Evolutionary conservation across 2,888 invertebrate species (phyloP).

Genomic region (Timema cristinae): DNA sequence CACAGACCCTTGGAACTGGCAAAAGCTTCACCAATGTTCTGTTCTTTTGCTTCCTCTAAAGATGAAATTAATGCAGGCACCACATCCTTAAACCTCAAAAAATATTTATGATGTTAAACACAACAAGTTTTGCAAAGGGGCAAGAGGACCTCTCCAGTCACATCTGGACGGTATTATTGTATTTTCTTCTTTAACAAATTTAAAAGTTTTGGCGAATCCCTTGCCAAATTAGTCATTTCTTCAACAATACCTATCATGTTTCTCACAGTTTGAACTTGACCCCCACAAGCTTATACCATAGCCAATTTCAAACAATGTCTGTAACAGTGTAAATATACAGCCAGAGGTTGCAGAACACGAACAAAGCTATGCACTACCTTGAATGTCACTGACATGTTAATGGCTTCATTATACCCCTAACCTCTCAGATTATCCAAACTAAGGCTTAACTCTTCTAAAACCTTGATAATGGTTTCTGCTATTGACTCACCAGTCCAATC

Average conservation of each 20-base stretch:
- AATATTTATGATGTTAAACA: not conserved
- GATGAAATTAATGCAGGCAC: not conserved
- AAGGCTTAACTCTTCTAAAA: not conserved
- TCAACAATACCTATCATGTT: not conserved
- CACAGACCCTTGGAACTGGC: not conserved
- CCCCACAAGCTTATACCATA: too few species aligned
- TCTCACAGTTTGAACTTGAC: not conserved
- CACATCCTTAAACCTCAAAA: not conserved
- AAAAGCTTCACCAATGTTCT: not conserved
- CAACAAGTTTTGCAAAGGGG: not conserved
- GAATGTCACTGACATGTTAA: conserved; percentile 2
- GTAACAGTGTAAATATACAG: too few species aligned
- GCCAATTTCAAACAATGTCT: too few species aligned
- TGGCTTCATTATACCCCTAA: not conserved
- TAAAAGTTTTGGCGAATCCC: not conserved
- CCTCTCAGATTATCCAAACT: conserved; percentile 2
- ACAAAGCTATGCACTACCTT: not conserved
- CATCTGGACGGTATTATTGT: not conserved
- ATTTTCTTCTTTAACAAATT: conserved; percentile 9
- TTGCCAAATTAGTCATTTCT: not conserved
- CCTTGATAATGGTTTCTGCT: not conserved
- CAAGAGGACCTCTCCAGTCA: conserved; percentile 4
- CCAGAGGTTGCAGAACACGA: too few species aligned
- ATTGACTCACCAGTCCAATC: not conserved
- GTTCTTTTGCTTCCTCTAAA: not conserved